Base-by-base conservation (phyloP, 2,888 invertebrate species). In the Unio delphinus region DNA sequence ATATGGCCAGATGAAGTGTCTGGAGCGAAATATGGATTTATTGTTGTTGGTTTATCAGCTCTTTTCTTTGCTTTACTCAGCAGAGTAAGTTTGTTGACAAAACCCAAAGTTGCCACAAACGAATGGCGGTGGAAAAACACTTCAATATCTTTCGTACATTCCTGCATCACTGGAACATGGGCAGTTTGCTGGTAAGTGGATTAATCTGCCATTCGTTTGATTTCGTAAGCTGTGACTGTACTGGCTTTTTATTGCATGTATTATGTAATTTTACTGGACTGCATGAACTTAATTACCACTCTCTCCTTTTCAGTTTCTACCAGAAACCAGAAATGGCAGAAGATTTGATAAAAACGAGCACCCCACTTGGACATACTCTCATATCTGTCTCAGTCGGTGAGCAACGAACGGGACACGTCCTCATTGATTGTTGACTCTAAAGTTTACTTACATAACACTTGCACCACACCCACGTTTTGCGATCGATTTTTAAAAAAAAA, bases 311-410 rank as follows among this genome's bases (percentile, higher is more conserved):
- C 84, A 91, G 91, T 80, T 90, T 91, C 74, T 88, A 87, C 74
- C 83, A 86, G 74, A 83, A 87, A 67, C 91, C 91, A 18, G 85
- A 88, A 70, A 88, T 90, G 86, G 87, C 89, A 55, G 89, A 89
- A 73, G 90, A 91, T 79, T 80, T 91, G 55, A 90, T 91, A 30
- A 80, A 85, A 60, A 85, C 86, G 15, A 89, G 89, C 79, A 88
- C 88, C 4, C 72, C 78, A 15, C 82, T 86, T 18, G 87, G 90
- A 11, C 89, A 90, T 70, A 79, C 83, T 20, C 83, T 91, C 23
- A 83, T 90, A 11, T 86, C 90, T 28, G 85, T 91, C 73, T 90
- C 91, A 26, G 85, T 89, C 7, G 91, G 91, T 91, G 83, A 87
- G 89, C 45, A 45, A 45, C 3, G 34, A 34, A 34, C 34, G 34